Percentiles rank a stretch among this genome's conserved stretches.
Conservation (phyloP, 2,797 vertebrate genomes). For the Triplophysa bombifrons region DNA sequence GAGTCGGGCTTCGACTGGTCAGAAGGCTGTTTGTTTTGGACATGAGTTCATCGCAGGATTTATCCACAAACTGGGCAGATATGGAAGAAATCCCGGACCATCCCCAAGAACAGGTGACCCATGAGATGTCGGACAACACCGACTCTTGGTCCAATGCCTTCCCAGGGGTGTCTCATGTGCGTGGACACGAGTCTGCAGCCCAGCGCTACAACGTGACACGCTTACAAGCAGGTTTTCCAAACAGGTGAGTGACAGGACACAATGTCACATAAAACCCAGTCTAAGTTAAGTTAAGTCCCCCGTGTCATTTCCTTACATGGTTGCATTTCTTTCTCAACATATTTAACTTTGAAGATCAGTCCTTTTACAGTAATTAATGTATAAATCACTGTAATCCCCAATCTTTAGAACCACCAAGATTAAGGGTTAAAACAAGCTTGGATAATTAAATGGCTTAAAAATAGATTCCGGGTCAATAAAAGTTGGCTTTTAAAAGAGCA, state of each 20-base stretch:
- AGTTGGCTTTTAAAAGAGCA: conserved; percentile 31
- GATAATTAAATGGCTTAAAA: conserved; percentile 23
- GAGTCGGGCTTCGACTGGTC: conserved; percentile 21
- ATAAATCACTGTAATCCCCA: conserved; percentile 17
- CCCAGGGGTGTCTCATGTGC: conserved; percentile 57
- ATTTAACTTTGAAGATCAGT: conserved; percentile 52
- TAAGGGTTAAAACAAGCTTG: conserved; percentile 7
- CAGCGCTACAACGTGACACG: conserved; percentile 84
- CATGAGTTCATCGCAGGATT: conserved; percentile 40
- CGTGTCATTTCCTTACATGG: conserved; percentile 11
- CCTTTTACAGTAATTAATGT: conserved; percentile 1
- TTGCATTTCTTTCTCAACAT: conserved; percentile 47
- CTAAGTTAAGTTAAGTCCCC: background rate
- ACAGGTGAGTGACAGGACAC: conserved; percentile 87
- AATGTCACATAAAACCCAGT: background rate
- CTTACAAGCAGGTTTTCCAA: conserved; percentile 81
- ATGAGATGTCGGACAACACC: conserved; percentile 70
- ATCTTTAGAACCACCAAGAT: conserved; percentile 19
- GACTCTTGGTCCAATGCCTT: conserved; percentile 38
- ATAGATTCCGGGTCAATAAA: conserved; percentile 42
- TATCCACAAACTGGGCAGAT: conserved; percentile 44
- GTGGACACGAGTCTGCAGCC: conserved; percentile 81
- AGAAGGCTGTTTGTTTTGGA: conserved; percentile 23
- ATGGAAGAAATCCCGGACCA: conserved; percentile 69
- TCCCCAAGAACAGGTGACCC: conserved; percentile 66